phyloP scores from a whole-genome alignment of 2,113 vertebrate species.

The Athene cunicularia region DNA sequence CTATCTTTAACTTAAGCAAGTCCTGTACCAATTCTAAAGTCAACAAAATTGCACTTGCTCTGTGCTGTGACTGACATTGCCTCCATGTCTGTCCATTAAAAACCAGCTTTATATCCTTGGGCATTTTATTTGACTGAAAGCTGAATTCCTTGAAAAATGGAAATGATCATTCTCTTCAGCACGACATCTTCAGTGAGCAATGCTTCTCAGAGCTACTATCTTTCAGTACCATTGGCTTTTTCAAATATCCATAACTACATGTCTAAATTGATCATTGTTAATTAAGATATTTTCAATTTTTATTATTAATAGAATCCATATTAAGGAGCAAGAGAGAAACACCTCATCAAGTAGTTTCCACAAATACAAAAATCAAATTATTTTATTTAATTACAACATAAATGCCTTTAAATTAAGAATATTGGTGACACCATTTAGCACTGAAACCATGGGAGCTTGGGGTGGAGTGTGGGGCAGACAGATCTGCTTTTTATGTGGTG shows the following conservation, averaged over 20 bases:
- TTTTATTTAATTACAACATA: background rate
- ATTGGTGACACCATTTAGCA: background rate
- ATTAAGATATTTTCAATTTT: background rate
- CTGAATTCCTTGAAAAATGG: background rate
- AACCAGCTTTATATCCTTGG: background rate
- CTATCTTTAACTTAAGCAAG: background rate
- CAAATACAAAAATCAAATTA: background rate
- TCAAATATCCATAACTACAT: background rate
- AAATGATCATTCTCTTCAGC: background rate
- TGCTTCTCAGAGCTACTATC: background rate
- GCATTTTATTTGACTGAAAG: background rate
- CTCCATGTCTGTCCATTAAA: background rate
- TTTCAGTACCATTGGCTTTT: background rate
- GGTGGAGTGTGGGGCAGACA: background rate
- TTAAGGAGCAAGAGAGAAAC: background rate
- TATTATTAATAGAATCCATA: background rate
- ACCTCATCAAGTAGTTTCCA: background rate
- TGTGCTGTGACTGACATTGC: background rate
- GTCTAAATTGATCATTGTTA: background rate
- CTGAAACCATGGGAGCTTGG: background rate
- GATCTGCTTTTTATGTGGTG: background rate
- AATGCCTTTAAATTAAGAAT: background rate
- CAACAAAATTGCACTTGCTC: background rate
- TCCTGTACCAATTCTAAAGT: background rate
- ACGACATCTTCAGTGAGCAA: background rate